A percentile compares a stretch with the other conserved stretches of the same genome.
phyloP scores from a whole-genome alignment of 2,888 invertebrate genomes.

The Coleophora deauratella region DNA sequence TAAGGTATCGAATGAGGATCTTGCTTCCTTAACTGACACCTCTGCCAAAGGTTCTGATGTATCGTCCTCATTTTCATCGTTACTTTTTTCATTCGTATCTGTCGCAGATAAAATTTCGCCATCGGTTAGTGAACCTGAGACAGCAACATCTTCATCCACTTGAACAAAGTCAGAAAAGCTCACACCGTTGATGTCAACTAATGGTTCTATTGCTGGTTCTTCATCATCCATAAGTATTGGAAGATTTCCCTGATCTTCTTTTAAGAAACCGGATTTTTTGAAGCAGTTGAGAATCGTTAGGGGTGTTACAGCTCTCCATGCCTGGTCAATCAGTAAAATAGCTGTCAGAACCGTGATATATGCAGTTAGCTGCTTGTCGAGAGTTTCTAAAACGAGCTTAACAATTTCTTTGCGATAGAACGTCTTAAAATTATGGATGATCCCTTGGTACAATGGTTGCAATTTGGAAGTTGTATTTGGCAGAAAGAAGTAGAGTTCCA shows the following conservation, averaged over 20 bases:
- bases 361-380: conserved; percentile 13
- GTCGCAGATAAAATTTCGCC: conserved; percentile 14
- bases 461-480: conserved; percentile 12
- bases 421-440: conserved; percentile 11
- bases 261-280: conserved; percentile 21
- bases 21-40: too few relatives aligned
- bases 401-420: conserved; percentile 12
- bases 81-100: too few relatives aligned
- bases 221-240: conserved; percentile 12
- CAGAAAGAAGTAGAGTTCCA: conserved; percentile 8
- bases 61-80: too few relatives aligned
- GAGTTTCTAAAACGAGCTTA: conserved; percentile 12
- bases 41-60: too few relatives aligned
- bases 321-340: conserved; percentile 17
- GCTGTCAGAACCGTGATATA: conserved; percentile 15
- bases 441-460: conserved; percentile 15
- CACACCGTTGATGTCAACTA: conserved; percentile 18
- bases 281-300: conserved; percentile 18
- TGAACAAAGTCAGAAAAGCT: conserved; percentile 20
- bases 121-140: conserved; percentile 20
- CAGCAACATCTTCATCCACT: conserved; percentile 19
- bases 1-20: too few relatives aligned
- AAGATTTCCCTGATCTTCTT: too few relatives aligned
- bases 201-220: conserved; percentile 13
- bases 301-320: conserved; percentile 13